Evolutionary conservation across 2,797 vertebrate genomes (phyloP), one percentile per base, ranked within the genome.

Genomic region (Sebastes jordani): DNA sequence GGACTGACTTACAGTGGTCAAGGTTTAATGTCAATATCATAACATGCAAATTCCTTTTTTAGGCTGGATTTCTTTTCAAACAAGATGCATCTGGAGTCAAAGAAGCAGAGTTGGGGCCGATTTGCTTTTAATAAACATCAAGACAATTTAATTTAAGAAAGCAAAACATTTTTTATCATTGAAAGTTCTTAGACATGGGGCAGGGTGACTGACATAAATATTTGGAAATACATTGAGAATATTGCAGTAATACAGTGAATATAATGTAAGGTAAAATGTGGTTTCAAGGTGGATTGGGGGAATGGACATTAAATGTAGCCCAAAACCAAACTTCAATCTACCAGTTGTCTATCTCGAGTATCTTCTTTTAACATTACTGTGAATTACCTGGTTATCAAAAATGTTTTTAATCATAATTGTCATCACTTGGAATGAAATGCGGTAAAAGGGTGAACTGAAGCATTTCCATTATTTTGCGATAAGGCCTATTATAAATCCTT

Each of bases 381-480:
- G 36, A 91, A 87, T 78, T 29, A 66, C 80, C 69, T 65, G 54
- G 56, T 74, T 83, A 78, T 82, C 64, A 67, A 69, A 87, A 61
- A 49, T 71, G 32, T 56, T 62, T 84, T 73, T 82, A 78, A 93
- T 88, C 84, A 85, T 78, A 71, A 84, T 88, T 86, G 76, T 83
- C 74, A 83, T 86, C 86, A 76, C 62, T 54, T 66, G 9, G 10
- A 32, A 42, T 80, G 10, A 77, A 87, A 78, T 71, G 27, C 23
- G 78, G 59, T 54, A 63, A 81, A 80, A 83, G 74, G 71, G 56
- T 56, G 67, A 71, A 75, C 54, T 74, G 58, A 75, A 85, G 72
- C 68, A 73, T 88, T 87, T 73, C 42, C 74, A 90, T 89, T 91
- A 88, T 87, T 87, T 91, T 85, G 77, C 78, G 66, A 84, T 90